These are phyloP conservation scores for Trachelus stipa DNA, from an alignment of 2,888 invertebrate genomes.

Conservation along the genomic window DNA sequence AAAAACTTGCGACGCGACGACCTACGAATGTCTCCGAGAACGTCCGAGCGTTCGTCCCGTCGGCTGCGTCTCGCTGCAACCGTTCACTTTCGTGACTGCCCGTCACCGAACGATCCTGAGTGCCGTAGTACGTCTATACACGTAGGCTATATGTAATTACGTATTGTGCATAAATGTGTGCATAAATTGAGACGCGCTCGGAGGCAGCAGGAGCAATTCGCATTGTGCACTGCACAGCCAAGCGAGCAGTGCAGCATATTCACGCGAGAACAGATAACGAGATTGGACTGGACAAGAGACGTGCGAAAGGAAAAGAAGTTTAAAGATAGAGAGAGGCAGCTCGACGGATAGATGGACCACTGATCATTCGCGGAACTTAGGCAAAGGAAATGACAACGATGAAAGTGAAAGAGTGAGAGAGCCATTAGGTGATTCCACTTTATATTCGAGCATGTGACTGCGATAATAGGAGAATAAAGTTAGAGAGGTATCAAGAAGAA, in stretches of 20 bases:
- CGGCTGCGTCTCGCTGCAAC: no score
- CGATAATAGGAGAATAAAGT: no score
- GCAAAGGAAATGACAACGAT: neutral
- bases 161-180: conserved; percentile 28
- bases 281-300: neutral
- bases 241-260: no score
- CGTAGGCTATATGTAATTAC: no score
- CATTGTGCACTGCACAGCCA: conserved; percentile 19
- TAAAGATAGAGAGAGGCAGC: neutral
- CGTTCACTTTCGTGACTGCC: no score
- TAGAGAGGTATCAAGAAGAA: no score
- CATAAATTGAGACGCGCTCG: conserved; percentile 41
- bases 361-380: neutral
- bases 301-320: neutral
- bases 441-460: no score
- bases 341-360: conserved; percentile 17
- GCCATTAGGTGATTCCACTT: conserved; percentile 15
- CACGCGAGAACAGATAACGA: neutral
- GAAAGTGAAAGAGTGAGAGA: neutral
- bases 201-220: conserved; percentile 37
- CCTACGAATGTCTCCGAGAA: no score
- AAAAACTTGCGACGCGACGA: no score
- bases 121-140: no score
- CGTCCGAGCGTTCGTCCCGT: no score
- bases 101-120: no score